phyloP scores from a whole-genome alignment of 2,888 invertebrate genomes.

The Sisyra terminalis region DNA sequence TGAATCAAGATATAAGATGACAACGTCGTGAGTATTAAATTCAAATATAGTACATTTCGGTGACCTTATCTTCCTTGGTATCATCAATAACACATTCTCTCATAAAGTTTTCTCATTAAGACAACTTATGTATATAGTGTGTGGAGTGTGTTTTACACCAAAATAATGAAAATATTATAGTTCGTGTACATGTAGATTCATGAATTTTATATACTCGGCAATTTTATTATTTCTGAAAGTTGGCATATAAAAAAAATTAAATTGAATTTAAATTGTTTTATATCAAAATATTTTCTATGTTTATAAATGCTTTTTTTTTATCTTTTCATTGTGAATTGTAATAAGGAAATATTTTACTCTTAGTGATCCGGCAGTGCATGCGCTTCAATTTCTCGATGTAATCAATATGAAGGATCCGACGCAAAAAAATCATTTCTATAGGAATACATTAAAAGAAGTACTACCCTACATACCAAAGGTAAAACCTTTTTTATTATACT shows the following conservation, averaged over 20 bases:
- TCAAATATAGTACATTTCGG: too few species aligned
- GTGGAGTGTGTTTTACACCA: too few species aligned
- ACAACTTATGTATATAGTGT: too few species aligned
- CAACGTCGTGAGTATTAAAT: too few species aligned
- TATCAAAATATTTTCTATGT: background rate
- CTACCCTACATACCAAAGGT: conserved; percentile 83
- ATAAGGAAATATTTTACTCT: conserved; percentile 1
- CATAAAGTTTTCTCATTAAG: too few species aligned
- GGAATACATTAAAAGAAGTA: conserved; percentile 69
- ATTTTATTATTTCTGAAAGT: too few species aligned
- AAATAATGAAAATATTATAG: too few species aligned
- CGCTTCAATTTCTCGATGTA: conserved; percentile 83
- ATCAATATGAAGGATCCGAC: conserved; percentile 82
- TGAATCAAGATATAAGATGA: too few species aligned
- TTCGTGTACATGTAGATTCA: too few species aligned
- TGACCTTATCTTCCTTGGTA: too few species aligned
- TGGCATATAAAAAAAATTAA: background rate
- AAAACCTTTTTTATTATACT: conserved; percentile 20
- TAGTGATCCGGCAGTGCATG: conserved; percentile 81
- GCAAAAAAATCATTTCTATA: conserved; percentile 80
- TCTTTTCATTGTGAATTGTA: background rate
- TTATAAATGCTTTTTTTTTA: background rate
- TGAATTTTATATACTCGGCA: too few species aligned
- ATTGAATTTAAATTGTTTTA: background rate
- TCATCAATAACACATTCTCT: too few species aligned